phyloP scores from a whole-genome alignment of 2,888 invertebrate species.

The Catotricha subobsoleta region DNA sequence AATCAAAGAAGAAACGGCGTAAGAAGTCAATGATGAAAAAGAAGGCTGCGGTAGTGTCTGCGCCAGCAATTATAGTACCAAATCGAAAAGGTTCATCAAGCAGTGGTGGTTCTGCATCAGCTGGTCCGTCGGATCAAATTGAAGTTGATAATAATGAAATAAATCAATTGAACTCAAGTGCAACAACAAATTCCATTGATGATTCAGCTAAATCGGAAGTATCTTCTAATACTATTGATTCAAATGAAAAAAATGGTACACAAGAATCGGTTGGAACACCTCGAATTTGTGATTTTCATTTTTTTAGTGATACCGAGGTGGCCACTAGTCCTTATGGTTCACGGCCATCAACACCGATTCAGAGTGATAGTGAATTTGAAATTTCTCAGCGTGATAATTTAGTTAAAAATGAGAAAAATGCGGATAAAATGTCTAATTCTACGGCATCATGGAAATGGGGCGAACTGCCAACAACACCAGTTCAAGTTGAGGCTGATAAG shows the following conservation, averaged over 20 bases:
- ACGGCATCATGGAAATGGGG: constrained; percentile 73
- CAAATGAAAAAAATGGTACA: background rate
- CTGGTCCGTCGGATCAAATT: constrained; percentile 10
- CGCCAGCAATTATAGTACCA: constrained; percentile 34
- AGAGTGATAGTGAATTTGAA: constrained; percentile 91
- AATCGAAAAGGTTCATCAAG: constrained; percentile 46
- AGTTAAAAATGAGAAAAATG: constrained; percentile 14
- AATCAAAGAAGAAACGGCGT: constrained; percentile 52
- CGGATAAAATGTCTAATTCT: constrained; percentile 19
- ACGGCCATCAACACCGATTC: constrained; percentile 66
- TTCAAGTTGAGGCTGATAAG: background rate
- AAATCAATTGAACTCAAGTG: background rate
- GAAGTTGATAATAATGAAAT: constrained; percentile 19
- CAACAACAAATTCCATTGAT: background rate
- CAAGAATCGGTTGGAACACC: background rate
- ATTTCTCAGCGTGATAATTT: constrained; percentile 32
- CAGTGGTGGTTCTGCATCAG: constrained; percentile 24
- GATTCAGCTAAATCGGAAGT: constrained; percentile 9
- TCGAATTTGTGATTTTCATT: constrained; percentile 44
- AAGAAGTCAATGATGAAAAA: constrained; percentile 64
- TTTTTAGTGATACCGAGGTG: constrained; percentile 86
- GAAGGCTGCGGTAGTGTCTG: constrained; percentile 37
- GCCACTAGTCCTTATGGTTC: constrained; percentile 40
- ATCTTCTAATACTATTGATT: constrained; percentile 6
- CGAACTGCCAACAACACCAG: constrained; percentile 42